Base-by-base conservation (phyloP, 2,888 invertebrate genomes). In the Schizaphis graminum region DNA sequence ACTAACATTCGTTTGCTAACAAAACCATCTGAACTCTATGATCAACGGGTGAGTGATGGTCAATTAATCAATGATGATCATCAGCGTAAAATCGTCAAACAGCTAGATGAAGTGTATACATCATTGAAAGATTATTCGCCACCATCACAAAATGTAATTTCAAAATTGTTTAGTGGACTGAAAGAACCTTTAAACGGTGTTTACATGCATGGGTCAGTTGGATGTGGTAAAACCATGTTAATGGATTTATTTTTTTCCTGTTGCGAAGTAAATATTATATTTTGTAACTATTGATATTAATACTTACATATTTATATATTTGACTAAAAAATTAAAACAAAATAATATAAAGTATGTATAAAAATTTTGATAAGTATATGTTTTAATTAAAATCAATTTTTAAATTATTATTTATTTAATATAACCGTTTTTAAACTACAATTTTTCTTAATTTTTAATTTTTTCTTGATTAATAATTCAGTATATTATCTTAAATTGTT, bases 191-290 rank as follows among this genome's bases (percentile, higher is more conserved):
- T 98, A 1, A 97, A 97, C 96, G 99, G 99, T 11, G 96, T 99
- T 26, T 99, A 99, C 95, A 97, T 99, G 94, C 97, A 98, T 96
- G 99, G 99, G 94, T 97, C 98, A 95, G 98, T 98, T 95, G 98
- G 99, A 89, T 98, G 98, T 95, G 99, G 99, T 88, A 99, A 99
- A 97, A 99, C 99, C 13, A 99, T 99, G 98, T 96, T 99, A 94
- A 99, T 99, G 99, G 99, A 99, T 96, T 96, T 99, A 95, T 99
- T 99, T 96, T 98, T 98, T 96, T 97, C 98, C 95, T 97, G 97
- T 95, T 97, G 97, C 96, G 96, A 96, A 95, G 97, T 97, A 95
- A 94, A 77, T 91, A 87, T 49, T n/a, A 53, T 88, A 88, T 35
- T 53, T 88, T 88, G 11, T 53, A 0, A 77, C 21, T 77, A 35